Base-by-base conservation (phyloP, 2,113 vertebrate species). In the Podarcis raffonei region DNA sequence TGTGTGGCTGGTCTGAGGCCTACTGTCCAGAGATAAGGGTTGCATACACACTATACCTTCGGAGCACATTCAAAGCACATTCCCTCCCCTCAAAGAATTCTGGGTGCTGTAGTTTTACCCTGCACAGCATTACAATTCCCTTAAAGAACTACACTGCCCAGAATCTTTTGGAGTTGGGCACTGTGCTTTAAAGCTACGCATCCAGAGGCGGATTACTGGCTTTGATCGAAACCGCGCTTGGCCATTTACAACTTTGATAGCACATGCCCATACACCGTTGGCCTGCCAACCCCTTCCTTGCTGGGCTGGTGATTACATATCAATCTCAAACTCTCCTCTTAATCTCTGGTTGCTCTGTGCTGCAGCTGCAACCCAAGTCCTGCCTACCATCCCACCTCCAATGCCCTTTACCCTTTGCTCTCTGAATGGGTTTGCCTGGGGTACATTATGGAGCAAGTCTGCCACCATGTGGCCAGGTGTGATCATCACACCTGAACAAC, bases 391-490 rank as follows among this genome's bases (percentile, higher is more conserved):
- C 16, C 65, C 11, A 78, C 23, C 30, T 9, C 65, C n/a, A 30
- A 13, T 82, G 57, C 6, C 27, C 75, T 79, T 42, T 62, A 12
- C 22, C 48, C 13, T 20, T 9, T 72, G 20, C 15, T 23, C 35
- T 20, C 66, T 2, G 12, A n/a, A 42, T 35, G 37, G 7, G 7
- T 74, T 37, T 75, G 84, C 69, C 42, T 39, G 39, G 62, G 74
- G 25, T 62, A 5, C 80, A 35, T 32, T 3, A 9, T 37, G 27
- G 30, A 23, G 23, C 18, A 68, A 59, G 80, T 30, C 30, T 83
- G 89, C 85, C 89, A 90, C 75, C 89, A 37, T 42, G 74, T 90
- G 89, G 85, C 80, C 89, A 90, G 89, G 89, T 90, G 42, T 22
- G 6, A 20, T 12, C 57, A 81, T 81, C 81, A 71, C 85, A 71